Conservation (phyloP, 2,888 invertebrate species). For the Oasisia sp. region DNA sequence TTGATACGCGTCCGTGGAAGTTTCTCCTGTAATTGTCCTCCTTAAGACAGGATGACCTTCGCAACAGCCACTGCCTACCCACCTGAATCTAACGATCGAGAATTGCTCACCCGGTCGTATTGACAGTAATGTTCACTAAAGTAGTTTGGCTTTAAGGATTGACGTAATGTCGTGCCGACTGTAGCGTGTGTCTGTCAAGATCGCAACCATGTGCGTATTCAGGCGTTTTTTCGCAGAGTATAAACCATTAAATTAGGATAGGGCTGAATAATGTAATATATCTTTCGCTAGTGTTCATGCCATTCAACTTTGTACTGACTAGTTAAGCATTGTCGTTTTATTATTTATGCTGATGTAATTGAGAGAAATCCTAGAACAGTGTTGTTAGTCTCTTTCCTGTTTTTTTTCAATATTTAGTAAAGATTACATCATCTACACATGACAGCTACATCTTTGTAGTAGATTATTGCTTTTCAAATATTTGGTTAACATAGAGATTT, state of each 20-base stretch:
- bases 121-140: constrained; percentile 5
- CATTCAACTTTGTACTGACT: background rate
- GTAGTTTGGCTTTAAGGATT: background rate
- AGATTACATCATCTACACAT: background rate
- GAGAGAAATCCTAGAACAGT: background rate
- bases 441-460: background rate
- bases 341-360: background rate
- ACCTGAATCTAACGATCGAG: background rate
- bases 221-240: background rate
- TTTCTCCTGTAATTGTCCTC: background rate
- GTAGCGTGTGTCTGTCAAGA: background rate
- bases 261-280: background rate
- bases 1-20: background rate
- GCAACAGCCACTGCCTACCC: background rate
- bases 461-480: background rate
- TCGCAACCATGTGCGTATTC: background rate
- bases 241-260: constrained; percentile 10
- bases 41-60: background rate
- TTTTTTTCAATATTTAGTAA: background rate
- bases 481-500: background rate
- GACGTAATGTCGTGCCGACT: background rate
- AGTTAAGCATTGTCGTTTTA: background rate
- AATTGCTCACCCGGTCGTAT: background rate
- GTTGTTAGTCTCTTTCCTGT: background rate
- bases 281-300: background rate